Conservation (phyloP, 2,888 invertebrate species). For the Phania funesta region DNA sequence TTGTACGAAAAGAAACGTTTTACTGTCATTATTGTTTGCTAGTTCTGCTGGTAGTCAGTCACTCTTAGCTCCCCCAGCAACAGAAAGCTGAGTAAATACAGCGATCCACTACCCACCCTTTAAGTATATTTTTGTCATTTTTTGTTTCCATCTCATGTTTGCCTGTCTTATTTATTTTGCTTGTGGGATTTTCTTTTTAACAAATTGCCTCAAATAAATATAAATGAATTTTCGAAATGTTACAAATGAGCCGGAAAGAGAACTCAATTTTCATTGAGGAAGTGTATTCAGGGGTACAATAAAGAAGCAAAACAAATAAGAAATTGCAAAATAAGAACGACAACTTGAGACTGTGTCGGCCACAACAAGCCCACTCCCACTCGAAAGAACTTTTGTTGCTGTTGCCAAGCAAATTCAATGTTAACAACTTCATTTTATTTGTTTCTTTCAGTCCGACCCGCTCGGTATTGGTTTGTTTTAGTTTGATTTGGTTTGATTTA, state of each 20-base stretch:
- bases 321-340: constrained; percentile 50
- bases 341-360: constrained; percentile 39
- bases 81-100: constrained; percentile 44
- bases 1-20: constrained; percentile 55
- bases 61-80: constrained; percentile 1
- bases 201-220: constrained; percentile 67
- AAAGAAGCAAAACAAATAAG: constrained; percentile 48
- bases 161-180: constrained; percentile 48
- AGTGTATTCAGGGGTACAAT: constrained; percentile 54
- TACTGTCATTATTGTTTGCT: constrained; percentile 66
- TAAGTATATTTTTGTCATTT: constrained; percentile 11
- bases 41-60: constrained; percentile 41
- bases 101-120: not conserved
- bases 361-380: not conserved
- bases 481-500: constrained; percentile 45
- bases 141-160: constrained; percentile 20
- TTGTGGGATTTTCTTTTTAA: constrained; percentile 62
- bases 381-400: no score
- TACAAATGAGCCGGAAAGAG: constrained; percentile 67
- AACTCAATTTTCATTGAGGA: constrained; percentile 66
- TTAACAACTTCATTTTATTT: constrained; percentile 43
- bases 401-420: constrained; percentile 48
- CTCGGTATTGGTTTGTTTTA: constrained; percentile 1
- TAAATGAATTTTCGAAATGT: constrained; percentile 67
- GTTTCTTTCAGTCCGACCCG: constrained; percentile 20